These are phyloP conservation scores for Scaeva pyrastri DNA, from an alignment of 2,888 invertebrate species.

Conservation along the genomic window DNA sequence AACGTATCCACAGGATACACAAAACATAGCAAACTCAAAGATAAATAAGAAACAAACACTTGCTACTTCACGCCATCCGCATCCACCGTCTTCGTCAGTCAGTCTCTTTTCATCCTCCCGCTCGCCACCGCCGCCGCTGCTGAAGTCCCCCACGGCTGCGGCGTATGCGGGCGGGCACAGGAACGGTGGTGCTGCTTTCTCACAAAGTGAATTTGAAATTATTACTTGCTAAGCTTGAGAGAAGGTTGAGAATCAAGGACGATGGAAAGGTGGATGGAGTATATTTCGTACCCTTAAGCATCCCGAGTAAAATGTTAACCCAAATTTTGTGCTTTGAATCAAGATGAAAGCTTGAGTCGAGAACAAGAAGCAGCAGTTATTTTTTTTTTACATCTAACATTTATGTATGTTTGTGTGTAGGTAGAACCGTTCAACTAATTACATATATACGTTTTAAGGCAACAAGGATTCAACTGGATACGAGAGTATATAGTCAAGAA, in stretches of 20 bases:
- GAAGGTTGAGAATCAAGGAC: conserved; percentile 21
- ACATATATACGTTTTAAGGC: conserved; percentile 42
- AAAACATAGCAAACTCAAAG: conserved; percentile 46
- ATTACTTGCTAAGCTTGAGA: conserved; percentile 34
- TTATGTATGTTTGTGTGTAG: no score
- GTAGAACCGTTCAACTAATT: conserved; percentile 57
- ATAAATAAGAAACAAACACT: conserved; percentile 68
- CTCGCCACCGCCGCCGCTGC: not conserved
- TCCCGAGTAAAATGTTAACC: conserved; percentile 49
- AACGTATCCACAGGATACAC: conserved; percentile 69
- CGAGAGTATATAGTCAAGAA: no score
- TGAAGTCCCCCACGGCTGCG: not conserved
- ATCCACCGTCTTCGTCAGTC: no score
- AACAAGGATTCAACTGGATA: conserved; percentile 23
- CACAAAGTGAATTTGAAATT: conserved; percentile 71
- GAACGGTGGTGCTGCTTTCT: not conserved
- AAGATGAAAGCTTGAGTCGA: not conserved
- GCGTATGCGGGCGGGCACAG: not conserved
- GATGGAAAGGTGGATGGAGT: not conserved
- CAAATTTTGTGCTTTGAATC: conserved; percentile 64
- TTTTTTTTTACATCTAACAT: no score
- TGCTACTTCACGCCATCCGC: conserved; percentile 4
- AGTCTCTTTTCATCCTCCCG: not conserved
- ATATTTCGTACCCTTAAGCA: conserved; percentile 41
- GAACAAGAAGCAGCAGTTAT: conserved; percentile 17